Evolutionary conservation across 2,888 invertebrate species (phyloP).

Genomic region (Clostera curtula): DNA sequence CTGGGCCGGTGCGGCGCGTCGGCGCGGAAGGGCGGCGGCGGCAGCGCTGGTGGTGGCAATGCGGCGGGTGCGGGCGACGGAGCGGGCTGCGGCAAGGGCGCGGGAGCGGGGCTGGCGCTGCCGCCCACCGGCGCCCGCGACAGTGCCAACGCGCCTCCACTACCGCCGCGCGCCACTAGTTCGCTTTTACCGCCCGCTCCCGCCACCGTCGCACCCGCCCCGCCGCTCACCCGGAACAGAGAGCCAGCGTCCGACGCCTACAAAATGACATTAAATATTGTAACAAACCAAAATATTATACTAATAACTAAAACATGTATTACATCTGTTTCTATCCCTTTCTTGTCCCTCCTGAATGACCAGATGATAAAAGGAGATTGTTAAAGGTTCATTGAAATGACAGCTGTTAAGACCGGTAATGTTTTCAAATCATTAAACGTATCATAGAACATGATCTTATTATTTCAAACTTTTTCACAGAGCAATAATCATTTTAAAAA

Average conservation of each 20-base stretch:
- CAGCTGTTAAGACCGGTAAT: too few relatives aligned
- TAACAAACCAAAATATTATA: background rate
- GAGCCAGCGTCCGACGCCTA: conserved; percentile 64
- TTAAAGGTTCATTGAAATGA: too few relatives aligned
- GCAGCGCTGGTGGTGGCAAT: conserved; percentile 78
- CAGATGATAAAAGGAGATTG: too few relatives aligned
- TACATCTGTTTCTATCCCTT: too few relatives aligned
- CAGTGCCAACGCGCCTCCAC: conserved; percentile 76
- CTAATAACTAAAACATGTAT: too few relatives aligned
- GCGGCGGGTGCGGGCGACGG: conserved; percentile 83
- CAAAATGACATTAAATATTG: conserved; percentile 13
- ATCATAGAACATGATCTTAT: background rate
- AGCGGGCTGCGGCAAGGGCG: conserved; percentile 79
- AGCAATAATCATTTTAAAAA: conserved; percentile 4
- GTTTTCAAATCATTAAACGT: too few relatives aligned
- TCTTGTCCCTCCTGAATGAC: too few relatives aligned
- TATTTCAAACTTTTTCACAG: conserved; percentile 1
- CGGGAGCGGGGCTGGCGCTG: conserved; percentile 77
- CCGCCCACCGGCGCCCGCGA: conserved; percentile 77
- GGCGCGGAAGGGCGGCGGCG: conserved; percentile 77
- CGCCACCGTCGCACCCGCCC: too few relatives aligned
- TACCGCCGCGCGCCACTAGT: conserved; percentile 79
- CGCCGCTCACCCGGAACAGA: conserved; percentile 74
- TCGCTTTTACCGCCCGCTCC: conserved; percentile 78
- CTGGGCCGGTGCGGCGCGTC: conserved; percentile 57